Evolutionary conservation across 2,888 invertebrate genomes (phyloP), one percentile per base, ranked within the genome.

Genomic region (Phoronis australis): DNA sequence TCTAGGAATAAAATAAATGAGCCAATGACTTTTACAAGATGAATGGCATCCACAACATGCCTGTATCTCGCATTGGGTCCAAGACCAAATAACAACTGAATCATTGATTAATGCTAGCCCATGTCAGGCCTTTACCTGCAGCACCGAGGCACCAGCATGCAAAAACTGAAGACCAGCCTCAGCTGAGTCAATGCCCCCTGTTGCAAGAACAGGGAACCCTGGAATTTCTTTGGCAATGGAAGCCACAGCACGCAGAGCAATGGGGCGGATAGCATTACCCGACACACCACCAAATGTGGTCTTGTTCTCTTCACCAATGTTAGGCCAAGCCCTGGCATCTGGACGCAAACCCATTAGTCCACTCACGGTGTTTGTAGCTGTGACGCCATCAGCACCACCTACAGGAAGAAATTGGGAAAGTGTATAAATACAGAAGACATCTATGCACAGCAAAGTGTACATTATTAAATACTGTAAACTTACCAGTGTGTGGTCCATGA

Each of bases 151-250:
- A 0, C 97, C 99, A 57, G 90, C 90, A 71, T 91, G 85, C 2
- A 99, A 79, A 74, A 93, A 99, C 79, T 97, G 95, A n/a, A 95
- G 75, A 0, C 93, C 90, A 0, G 88, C 87, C 55, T 97, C 95
- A 0, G 97, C 97, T 0, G 94, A 92, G 79, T 99, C 97, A 20
- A 99, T 87, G 1, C 99, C 99, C 5, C 97, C 97, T 48, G 94
- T 93, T 23, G 96, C 97, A 55, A 99, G 82, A 50, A 99, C 90
- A 0, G 94, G 88, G 76, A 91, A 94, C 1, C 85, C 89, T 0
- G 93, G 93, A 27, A 96, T 66, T 42, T 84, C 84, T 52, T 84
- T 62, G 1, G 87, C 89, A 56, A 99, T 88, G 0, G 90, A 85
- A 0, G 95, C 90, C 5, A 99, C 88, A 0, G 95, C 96, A 52